Conservation (phyloP, 2,113 vertebrate species). For the Eurypyga helias region DNA sequence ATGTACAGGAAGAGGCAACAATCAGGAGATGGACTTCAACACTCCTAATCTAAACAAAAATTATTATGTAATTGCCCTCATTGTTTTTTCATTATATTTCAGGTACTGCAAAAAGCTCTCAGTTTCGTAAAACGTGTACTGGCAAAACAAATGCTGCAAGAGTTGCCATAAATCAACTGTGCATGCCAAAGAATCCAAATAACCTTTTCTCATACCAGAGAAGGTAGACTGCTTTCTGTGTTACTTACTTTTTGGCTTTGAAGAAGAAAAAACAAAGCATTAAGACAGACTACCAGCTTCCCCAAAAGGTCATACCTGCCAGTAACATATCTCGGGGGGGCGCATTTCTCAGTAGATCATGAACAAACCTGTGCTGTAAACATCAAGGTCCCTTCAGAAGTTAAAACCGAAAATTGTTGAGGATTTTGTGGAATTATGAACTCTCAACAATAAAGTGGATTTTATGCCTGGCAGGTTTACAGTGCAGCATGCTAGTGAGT, state of each 20-base stretch:
- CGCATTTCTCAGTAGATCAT: not conserved
- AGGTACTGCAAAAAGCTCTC: not conserved
- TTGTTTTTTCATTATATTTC: not conserved
- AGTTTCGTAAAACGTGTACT: not conserved
- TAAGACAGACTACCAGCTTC: not conserved
- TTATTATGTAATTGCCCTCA: not conserved
- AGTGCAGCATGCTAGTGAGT: rapidly evolving
- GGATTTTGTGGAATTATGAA: slow-evolving; percentile 13
- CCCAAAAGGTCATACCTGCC: slow-evolving; percentile 29
- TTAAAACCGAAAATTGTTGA: not conserved
- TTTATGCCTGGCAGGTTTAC: not conserved
- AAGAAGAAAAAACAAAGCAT: slow-evolving; percentile 30
- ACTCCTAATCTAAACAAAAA: not conserved
- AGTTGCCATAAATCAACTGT: not conserved
- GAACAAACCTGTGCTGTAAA: not conserved
- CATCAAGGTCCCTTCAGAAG: slow-evolving; percentile 13
- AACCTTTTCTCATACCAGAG: not conserved
- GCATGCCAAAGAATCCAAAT: not conserved
- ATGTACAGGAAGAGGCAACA: not conserved
- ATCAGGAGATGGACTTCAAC: not conserved
- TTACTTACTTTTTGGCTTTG: not conserved
- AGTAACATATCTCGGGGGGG: not conserved
- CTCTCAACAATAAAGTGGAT: not conserved
- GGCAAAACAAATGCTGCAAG: not conserved
- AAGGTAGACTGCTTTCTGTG: not conserved